Percentiles rank a stretch among this genome's conserved stretches.
Conservation (phyloP, 2,888 invertebrate species). For the Deroplatys truncata region DNA sequence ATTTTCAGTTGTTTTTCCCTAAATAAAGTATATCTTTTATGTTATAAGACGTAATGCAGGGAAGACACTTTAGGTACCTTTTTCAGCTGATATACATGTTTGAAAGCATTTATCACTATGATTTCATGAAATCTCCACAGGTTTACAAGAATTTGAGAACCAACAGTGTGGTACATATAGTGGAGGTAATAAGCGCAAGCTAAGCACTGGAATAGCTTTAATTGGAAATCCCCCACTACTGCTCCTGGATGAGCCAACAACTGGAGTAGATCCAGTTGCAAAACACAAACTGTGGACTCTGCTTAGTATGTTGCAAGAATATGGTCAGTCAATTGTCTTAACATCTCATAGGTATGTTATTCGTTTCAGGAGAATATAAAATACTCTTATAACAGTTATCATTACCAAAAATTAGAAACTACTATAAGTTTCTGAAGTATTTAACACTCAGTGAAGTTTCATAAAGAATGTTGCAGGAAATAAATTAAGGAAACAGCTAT, state of each 20-base stretch:
- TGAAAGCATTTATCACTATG: no score
- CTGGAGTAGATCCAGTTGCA: slow-evolving; percentile 66
- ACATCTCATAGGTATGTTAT: slow-evolving; percentile 61
- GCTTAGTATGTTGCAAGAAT: slow-evolving; percentile 49
- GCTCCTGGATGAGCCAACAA: slow-evolving; percentile 71
- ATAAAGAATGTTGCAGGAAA: no score
- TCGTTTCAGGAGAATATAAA: background rate
- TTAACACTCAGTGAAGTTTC: no score
- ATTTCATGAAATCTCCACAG: background rate
- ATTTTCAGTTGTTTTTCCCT: no score
- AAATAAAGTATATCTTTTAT: no score
- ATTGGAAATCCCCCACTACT: slow-evolving; percentile 65
- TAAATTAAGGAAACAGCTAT: no score
- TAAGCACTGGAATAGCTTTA: slow-evolving; percentile 71
- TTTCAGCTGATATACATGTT: no score
- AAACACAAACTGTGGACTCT: slow-evolving; percentile 61
- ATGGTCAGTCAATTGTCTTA: slow-evolving; percentile 57
- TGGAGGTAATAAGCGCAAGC: slow-evolving; percentile 75
- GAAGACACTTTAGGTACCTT: no score
- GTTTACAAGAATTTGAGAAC: slow-evolving; percentile 24
- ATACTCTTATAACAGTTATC: background rate
- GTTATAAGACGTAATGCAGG: no score
- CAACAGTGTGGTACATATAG: slow-evolving; percentile 49
- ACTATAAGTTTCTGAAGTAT: no score
- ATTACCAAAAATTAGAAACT: no score